Conservation (phyloP, 1,140 invertebrate genomes). For the Sminthurides bifidus region DNA sequence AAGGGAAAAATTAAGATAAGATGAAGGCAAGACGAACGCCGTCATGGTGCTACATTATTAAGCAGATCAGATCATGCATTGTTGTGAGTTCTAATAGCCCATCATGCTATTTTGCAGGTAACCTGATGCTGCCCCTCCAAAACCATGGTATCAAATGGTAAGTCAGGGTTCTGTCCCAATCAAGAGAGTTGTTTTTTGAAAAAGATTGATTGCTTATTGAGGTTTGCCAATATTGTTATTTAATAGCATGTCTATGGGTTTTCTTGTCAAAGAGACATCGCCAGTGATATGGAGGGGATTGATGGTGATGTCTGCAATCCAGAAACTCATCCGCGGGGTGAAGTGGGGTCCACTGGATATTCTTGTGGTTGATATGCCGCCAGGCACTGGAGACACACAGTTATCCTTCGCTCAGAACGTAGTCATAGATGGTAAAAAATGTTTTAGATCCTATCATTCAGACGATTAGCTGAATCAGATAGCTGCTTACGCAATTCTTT, state of each 20-base stretch:
- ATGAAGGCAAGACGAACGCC: too few relatives aligned
- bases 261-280: conserved; percentile 61
- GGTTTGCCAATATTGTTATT: conserved; percentile 6
- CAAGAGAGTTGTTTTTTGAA: conserved; percentile 12
- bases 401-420: conserved; percentile 76
- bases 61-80: neutral
- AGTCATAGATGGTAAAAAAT: conserved; percentile 57
- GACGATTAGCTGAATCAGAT: too few relatives aligned
- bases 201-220: conserved; percentile 15
- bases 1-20: too few relatives aligned
- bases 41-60: neutral
- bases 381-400: conserved; percentile 83
- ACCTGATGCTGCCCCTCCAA: conserved; percentile 69
- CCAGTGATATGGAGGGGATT: conserved; percentile 79
- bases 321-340: conserved; percentile 68
- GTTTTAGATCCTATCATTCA: too few relatives aligned
- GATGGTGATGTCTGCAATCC: conserved; percentile 88
- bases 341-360: conserved; percentile 68
- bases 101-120: conserved; percentile 39
- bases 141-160: conserved; percentile 90
- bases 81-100: neutral
- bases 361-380: conserved; percentile 76
- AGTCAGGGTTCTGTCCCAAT: conserved; percentile 18
- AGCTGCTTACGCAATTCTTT: too few relatives aligned
- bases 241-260: conserved; percentile 80